phyloP scores from a whole-genome alignment of 2,797 vertebrate genomes.

The Pseudochirops cupreus region DNA sequence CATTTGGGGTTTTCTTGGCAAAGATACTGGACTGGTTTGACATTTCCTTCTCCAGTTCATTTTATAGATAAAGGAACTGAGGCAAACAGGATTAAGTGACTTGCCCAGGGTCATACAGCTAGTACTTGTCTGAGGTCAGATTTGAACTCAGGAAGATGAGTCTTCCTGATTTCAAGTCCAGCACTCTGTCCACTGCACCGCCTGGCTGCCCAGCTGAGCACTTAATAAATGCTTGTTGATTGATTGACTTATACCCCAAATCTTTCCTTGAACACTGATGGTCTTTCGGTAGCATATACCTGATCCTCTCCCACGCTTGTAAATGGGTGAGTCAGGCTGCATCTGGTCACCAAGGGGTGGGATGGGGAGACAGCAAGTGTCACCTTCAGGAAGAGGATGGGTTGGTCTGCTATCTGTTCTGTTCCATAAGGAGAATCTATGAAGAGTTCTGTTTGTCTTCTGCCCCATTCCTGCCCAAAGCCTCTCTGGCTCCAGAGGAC shows the following conservation, averaged over 20 bases:
- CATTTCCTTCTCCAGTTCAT: background rate
- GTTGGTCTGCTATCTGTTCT: background rate
- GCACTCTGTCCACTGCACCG: background rate
- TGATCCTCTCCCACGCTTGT: background rate
- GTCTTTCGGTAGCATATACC: background rate
- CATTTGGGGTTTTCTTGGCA: background rate
- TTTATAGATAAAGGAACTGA: background rate
- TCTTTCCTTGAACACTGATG: background rate
- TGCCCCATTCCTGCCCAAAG: background rate
- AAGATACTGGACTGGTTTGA: background rate
- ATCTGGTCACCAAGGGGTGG: background rate
- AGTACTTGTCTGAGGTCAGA: background rate
- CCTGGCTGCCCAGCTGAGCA: background rate
- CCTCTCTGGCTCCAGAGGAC: background rate
- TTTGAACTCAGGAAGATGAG: background rate
- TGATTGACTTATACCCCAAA: background rate
- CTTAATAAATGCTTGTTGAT: background rate
- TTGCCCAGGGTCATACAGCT: background rate
- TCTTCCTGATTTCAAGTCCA: background rate
- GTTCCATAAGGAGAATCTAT: background rate
- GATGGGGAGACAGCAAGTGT: background rate
- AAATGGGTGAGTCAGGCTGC: background rate
- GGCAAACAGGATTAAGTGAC: background rate
- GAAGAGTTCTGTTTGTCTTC: slow-evolving; percentile 26
- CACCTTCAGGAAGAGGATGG: background rate